Percentiles rank a stretch among this genome's conserved stretches.
These are phyloP conservation scores for Macrophya annulata DNA, from an alignment of 2,888 invertebrate species.

Conservation along the genomic window DNA sequence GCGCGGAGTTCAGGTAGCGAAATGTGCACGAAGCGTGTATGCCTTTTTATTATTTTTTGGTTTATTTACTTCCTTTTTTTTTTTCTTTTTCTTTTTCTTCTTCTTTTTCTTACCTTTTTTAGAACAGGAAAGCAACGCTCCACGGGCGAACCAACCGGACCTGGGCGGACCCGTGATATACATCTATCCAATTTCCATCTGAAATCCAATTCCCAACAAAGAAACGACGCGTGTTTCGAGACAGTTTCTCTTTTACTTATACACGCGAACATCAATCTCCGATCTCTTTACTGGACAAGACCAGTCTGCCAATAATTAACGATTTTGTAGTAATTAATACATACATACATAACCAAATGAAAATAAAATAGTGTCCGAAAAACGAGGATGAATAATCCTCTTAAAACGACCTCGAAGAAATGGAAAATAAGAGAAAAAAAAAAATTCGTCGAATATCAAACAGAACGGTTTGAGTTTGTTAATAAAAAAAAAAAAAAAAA, in stretches of 20 bases:
- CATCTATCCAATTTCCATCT: conserved; percentile 51
- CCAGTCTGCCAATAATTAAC: not conserved
- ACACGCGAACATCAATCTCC: conserved; percentile 24
- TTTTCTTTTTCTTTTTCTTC: not conserved
- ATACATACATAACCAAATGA: too few species aligned
- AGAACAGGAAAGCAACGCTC: conserved; percentile 30
- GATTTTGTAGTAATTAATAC: not conserved
- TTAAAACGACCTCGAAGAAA: not conserved
- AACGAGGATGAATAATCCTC: not conserved
- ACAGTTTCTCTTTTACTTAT: conserved; percentile 44
- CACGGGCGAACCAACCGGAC: conserved; percentile 40
- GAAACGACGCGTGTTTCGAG: conserved; percentile 48
- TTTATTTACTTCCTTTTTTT: not conserved
- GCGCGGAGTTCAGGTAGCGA: conserved; percentile 39
- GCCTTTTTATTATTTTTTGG: not conserved
- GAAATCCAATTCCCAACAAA: conserved; percentile 50
- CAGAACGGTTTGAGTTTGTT: not conserved
- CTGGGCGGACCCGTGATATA: conserved; percentile 39
- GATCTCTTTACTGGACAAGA: not conserved
- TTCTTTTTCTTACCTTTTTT: conserved; percentile 12
- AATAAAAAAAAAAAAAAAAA: not conserved
- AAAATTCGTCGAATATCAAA: not conserved
- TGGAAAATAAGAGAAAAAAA: not conserved
- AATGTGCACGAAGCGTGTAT: conserved; percentile 48
- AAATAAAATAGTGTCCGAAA: not conserved